These are phyloP conservation scores for Clepsis dumicolana DNA, from an alignment of 2,888 invertebrate genomes.

Conservation along the genomic window DNA sequence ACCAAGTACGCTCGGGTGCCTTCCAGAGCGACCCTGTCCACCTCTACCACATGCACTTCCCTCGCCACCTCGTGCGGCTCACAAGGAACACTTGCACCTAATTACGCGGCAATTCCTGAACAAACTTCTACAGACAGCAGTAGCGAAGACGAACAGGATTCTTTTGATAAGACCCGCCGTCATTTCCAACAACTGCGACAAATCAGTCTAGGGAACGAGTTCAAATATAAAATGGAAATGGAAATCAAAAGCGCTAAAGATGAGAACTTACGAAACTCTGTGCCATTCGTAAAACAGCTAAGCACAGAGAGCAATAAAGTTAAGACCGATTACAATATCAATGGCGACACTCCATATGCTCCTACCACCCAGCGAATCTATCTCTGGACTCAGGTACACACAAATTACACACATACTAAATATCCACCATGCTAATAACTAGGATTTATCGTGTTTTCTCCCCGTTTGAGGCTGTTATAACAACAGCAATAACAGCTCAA, in stretches of 20 bases:
- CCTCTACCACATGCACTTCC: slow-evolving; percentile 87
- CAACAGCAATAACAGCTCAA: background rate
- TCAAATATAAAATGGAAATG: slow-evolving; percentile 88
- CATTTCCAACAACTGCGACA: slow-evolving; percentile 88
- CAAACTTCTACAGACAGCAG: slow-evolving; percentile 78
- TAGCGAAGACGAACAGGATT: slow-evolving; percentile 83
- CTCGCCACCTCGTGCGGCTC: slow-evolving; percentile 84
- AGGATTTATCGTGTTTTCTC: background rate
- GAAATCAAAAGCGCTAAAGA: slow-evolving; percentile 87
- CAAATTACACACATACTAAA: too few species aligned
- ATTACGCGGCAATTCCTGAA: slow-evolving; percentile 78
- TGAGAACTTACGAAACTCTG: slow-evolving; percentile 86
- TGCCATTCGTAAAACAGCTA: slow-evolving; percentile 87
- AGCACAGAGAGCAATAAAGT: slow-evolving; percentile 86
- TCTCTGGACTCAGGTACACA: slow-evolving; percentile 78
- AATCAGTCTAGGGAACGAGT: slow-evolving; percentile 87
- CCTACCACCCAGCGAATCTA: slow-evolving; percentile 85
- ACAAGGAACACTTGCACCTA: slow-evolving; percentile 77
- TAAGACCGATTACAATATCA: slow-evolving; percentile 78
- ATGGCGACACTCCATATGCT: slow-evolving; percentile 78
- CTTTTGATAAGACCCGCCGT: slow-evolving; percentile 85
- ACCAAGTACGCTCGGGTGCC: slow-evolving; percentile 82
- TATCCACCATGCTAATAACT: background rate
- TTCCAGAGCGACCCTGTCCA: slow-evolving; percentile 82
- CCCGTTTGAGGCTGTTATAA: background rate